Conservation (phyloP, 2,113 vertebrate species). For the Bubo blakistoni region DNA sequence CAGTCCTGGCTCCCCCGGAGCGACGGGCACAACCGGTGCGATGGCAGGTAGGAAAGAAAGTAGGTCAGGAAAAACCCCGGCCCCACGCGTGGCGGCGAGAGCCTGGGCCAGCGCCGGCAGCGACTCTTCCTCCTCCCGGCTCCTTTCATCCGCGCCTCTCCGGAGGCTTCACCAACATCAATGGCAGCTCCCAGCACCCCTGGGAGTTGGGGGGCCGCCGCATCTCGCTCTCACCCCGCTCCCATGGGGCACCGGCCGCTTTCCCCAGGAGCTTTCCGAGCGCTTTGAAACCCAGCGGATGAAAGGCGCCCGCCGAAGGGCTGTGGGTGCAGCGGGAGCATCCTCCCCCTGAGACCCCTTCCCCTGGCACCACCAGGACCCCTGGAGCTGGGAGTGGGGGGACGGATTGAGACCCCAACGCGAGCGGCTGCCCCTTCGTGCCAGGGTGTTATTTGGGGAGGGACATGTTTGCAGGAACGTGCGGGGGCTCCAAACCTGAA, state of each 20-base stretch:
- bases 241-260: not conserved
- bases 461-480: not conserved
- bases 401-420: not conserved
- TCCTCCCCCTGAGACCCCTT: not conserved
- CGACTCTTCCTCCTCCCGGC: not conserved
- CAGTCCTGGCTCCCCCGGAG: rapidly evolving
- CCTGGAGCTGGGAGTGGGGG: rapidly evolving
- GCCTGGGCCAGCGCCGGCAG: not conserved
- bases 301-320: not conserved
- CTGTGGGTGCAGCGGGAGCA: not conserved
- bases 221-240: not conserved
- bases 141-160: slow-evolving; percentile 3
- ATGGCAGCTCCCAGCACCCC: not conserved
- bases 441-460: not conserved
- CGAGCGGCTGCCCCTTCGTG: not conserved
- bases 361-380: not conserved
- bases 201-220: not conserved
- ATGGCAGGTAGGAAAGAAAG: slow-evolving; percentile 40
- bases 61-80: slow-evolving; percentile 47
- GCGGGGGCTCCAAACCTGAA: not conserved
- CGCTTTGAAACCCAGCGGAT: not conserved
- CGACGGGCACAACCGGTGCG: not conserved
- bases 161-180: not conserved
- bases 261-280: rapidly evolving
- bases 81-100: not conserved